Percentiles rank a stretch among this genome's conserved stretches.
phyloP scores from a whole-genome alignment of 2,113 vertebrate species.

The Bathybates hornii region DNA sequence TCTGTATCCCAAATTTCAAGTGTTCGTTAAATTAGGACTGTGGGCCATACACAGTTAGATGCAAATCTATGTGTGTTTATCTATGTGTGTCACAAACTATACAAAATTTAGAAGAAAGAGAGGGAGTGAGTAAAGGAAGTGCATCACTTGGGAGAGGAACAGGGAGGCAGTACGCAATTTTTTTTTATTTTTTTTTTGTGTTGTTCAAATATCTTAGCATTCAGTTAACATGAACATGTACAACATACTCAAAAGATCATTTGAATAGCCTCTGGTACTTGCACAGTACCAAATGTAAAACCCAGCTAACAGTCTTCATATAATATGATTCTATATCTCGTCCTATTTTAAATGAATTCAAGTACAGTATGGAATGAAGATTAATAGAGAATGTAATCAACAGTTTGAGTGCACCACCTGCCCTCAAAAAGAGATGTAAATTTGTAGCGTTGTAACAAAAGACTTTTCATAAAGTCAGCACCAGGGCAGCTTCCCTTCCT shows the following conservation, averaged over 20 bases:
- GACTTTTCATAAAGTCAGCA: constrained; percentile 67
- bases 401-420: constrained; percentile 31
- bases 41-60: constrained; percentile 45
- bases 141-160: constrained; percentile 21
- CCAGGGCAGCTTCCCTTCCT: constrained; percentile 56
- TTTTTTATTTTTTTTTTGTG: neutral
- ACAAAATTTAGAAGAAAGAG: constrained; percentile 41
- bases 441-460: constrained; percentile 52
- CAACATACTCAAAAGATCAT: constrained; percentile 39
- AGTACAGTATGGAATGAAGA: constrained; percentile 62
- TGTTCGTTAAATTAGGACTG: constrained; percentile 32
- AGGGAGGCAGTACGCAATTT: constrained; percentile 41
- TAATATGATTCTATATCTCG: constrained; percentile 46
- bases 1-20: constrained; percentile 24
- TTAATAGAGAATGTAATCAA: constrained; percentile 30
- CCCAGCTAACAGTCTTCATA: constrained; percentile 68
- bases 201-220: constrained; percentile 49
- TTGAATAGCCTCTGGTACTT: constrained; percentile 41
- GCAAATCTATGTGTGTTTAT: neutral
- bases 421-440: constrained; percentile 34
- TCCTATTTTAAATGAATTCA: constrained; percentile 58
- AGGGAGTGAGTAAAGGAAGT: constrained; percentile 21
- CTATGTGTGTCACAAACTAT: constrained; percentile 47
- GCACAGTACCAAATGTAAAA: constrained; percentile 45
- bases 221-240: constrained; percentile 52